These are phyloP conservation scores for Tylochromis polylepis DNA, from an alignment of 2,113 vertebrate species.

Conservation along the genomic window DNA sequence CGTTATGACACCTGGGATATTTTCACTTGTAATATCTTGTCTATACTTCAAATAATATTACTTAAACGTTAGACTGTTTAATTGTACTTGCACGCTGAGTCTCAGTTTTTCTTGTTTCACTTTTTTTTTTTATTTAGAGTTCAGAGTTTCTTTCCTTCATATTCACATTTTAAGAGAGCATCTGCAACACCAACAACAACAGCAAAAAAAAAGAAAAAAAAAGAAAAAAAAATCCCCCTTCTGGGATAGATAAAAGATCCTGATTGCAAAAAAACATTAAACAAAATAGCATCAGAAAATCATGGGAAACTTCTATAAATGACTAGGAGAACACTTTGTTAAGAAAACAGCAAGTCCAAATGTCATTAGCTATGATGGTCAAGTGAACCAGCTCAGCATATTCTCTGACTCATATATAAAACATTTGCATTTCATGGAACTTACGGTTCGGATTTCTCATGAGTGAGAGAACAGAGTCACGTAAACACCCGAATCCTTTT, in stretches of 20 bases:
- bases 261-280: neutral
- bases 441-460: constrained; percentile 27
- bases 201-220: no score
- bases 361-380: neutral
- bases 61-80: neutral
- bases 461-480: constrained; percentile 13
- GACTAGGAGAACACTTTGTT: neutral
- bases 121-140: neutral
- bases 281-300: neutral
- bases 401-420: constrained; percentile 20
- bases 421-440: constrained; percentile 7
- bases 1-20: neutral
- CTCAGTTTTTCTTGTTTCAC: neutral
- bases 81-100: neutral
- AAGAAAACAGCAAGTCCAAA: neutral
- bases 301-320: neutral
- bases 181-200: neutral
- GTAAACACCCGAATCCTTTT: constrained; percentile 12
- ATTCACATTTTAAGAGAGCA: neutral
- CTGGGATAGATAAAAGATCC: neutral
- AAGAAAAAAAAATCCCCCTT: neutral
- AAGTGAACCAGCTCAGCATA: neutral
- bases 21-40: neutral
- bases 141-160: neutral
- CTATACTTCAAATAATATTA: neutral